phyloP scores from a whole-genome alignment of 2,797 vertebrate species.

The Siniperca scherzeri region DNA sequence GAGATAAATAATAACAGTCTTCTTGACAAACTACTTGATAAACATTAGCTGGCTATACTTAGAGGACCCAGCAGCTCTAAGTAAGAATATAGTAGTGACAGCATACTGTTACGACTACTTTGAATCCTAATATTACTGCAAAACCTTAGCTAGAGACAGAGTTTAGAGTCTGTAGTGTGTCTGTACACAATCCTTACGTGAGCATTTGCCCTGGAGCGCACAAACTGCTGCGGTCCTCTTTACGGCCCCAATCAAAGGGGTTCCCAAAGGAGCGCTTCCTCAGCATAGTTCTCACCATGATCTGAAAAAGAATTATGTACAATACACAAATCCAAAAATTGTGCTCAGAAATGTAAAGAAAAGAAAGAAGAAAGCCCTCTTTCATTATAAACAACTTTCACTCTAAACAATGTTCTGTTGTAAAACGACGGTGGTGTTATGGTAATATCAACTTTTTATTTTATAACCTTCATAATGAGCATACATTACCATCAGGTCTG shows the following conservation, averaged over 20 bases:
- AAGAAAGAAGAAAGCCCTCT: not conserved
- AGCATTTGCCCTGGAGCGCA: conserved; percentile 87
- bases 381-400: not conserved
- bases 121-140: not conserved
- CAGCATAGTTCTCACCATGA: conserved; percentile 98
- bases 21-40: conserved; percentile 31
- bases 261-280: conserved; percentile 98
- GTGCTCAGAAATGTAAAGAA: not conserved
- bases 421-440: not conserved
- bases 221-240: conserved; percentile 88
- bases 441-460: not conserved
- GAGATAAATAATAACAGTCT: conserved; percentile 77
- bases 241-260: conserved; percentile 93
- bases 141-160: not conserved
- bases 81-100: not conserved
- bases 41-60: conserved; percentile 3
- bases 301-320: conserved; percentile 81
- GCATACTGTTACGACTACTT: not conserved
- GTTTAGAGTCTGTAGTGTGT: not conserved
- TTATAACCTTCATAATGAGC: not conserved
- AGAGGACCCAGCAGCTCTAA: conserved; percentile 1
- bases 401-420: not conserved
- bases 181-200: conserved; percentile 85
- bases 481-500: not conserved
- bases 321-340: not conserved